Conservation (phyloP, 2,888 invertebrate genomes). For the Melipona bicolor region DNA sequence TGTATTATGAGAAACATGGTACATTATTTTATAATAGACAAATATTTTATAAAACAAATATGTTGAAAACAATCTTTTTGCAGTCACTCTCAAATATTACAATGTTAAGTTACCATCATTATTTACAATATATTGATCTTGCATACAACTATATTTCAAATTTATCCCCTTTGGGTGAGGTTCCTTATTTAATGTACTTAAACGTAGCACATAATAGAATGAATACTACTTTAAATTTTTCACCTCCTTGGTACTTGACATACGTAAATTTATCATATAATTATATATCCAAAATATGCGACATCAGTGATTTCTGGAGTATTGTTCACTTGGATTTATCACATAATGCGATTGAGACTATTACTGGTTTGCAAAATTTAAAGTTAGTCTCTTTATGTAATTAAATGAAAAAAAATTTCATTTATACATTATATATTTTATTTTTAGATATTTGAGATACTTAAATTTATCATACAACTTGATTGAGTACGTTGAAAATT, state of each 20-base stretch:
- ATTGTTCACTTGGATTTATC: conserved; percentile 87
- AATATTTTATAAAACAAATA: neutral
- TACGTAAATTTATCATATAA: conserved; percentile 87
- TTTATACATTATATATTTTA: neutral
- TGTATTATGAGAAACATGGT: conserved; percentile 83
- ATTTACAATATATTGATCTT: conserved; percentile 87
- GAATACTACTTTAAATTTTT: conserved; percentile 85
- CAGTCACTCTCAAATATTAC: conserved; percentile 85
- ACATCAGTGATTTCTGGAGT: conserved; percentile 87
- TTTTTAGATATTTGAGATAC: conserved; percentile 85
- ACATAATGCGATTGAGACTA: conserved; percentile 86
- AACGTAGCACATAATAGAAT: conserved; percentile 86
- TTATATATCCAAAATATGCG: conserved; percentile 85
- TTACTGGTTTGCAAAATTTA: conserved; percentile 86
- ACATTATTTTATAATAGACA: conserved; percentile 15
- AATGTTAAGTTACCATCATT: conserved; percentile 85
- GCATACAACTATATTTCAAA: conserved; percentile 86
- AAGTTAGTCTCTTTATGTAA: conserved; percentile 80
- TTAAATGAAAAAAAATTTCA: neutral
- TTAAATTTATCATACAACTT: conserved; percentile 87
- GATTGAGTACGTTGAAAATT: conserved; percentile 86
- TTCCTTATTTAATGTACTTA: conserved; percentile 86
- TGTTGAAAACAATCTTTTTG: conserved; percentile 51
- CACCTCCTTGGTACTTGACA: conserved; percentile 87
- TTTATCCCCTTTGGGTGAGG: conserved; percentile 85